Base-by-base conservation (phyloP, 2,888 invertebrate genomes). In the Ditylenchus weischeri region DNA sequence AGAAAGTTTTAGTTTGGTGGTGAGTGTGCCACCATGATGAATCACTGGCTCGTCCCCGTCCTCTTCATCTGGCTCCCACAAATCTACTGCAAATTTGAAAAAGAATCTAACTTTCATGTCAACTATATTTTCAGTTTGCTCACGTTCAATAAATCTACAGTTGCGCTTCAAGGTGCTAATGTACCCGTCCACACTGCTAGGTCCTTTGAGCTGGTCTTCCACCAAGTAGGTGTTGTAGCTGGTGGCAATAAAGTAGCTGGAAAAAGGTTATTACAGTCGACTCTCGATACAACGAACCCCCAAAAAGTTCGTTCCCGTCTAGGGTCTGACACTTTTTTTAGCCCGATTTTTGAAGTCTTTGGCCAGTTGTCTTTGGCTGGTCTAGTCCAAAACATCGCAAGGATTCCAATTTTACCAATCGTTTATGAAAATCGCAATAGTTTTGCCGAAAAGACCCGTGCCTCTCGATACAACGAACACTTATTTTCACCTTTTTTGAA, bases 151-250 rank as follows among this genome's bases (percentile, higher is more conserved):
- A 78, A 86, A 85, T n/a, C 87, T 79, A 76, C 87, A 87, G 49
- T 86, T 86, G 70, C 85, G 84, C 62, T 84, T 84, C 47, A 87
- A 79, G 11, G 86, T 87, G 62, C 85, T 79, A 43, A 85, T 84
- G 76, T 86, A 87, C 11, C 86, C 87, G 68, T 87, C 87, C 18
- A 85, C 82, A 74, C 85, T 85, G 21, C 86, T 85, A 8, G 86
- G 86, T 2, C 87, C 87, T 70, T 85, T 86, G 58, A 86, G 77
- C 76, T 87, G 87, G 75, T 87, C 87, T 77, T 87, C 86, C 64
- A 86, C 83, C 59, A 81, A 68, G 57, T 66, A 59, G 21, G 54
- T 54, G 29, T 54, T 54, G 54, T 54, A 54, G 29, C 23, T 23
- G 54, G 38, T 19, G 15, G 77, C 71, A 15, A 79, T 77, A 64